Percentiles rank a stretch among this genome's conserved stretches.
Conservation (phyloP, 2,113 vertebrate genomes). For the Chaenocephalus aceratus region DNA sequence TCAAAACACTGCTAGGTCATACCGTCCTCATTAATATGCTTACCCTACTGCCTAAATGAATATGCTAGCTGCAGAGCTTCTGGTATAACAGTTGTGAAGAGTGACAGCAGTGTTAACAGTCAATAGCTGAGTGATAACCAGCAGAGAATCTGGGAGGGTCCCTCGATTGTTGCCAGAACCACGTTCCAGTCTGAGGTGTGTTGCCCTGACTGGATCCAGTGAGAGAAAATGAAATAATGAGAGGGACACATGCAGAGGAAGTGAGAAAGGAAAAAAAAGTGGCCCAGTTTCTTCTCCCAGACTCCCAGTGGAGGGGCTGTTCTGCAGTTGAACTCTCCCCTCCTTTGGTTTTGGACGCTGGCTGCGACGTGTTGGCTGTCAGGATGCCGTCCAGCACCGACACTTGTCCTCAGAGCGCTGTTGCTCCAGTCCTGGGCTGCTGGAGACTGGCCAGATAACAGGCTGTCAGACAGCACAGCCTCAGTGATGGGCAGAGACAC, state of each 20-base stretch:
- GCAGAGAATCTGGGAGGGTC: constrained; percentile 63
- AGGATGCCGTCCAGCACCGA: constrained; percentile 28
- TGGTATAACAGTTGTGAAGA: constrained; percentile 35
- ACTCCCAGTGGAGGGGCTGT: constrained; percentile 46
- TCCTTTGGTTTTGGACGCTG: constrained; percentile 44
- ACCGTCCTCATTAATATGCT: constrained; percentile 1
- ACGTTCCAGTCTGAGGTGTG: constrained; percentile 66
- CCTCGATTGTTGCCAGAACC: constrained; percentile 54
- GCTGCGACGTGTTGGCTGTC: constrained; percentile 8
- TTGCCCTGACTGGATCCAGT: constrained; percentile 58
- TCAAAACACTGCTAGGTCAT: background rate
- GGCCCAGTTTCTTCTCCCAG: constrained; percentile 42
- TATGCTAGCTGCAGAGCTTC: constrained; percentile 8
- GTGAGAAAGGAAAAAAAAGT: constrained; percentile 42
- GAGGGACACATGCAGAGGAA: constrained; percentile 60
- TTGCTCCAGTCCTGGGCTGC: constrained; percentile 35
- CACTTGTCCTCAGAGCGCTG: constrained; percentile 33
- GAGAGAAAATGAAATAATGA: constrained; percentile 53
- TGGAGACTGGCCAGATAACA: constrained; percentile 40
- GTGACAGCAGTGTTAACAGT: constrained; percentile 34
- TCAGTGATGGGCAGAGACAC: constrained; percentile 10
- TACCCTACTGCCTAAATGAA: constrained; percentile 1
- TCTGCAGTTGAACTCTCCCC: constrained; percentile 46
- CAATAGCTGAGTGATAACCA: constrained; percentile 55
- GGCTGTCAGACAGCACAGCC: constrained; percentile 39